These are phyloP conservation scores for Tychaedon coryphoeus DNA, from an alignment of 2,113 vertebrate species.

Conservation along the genomic window DNA sequence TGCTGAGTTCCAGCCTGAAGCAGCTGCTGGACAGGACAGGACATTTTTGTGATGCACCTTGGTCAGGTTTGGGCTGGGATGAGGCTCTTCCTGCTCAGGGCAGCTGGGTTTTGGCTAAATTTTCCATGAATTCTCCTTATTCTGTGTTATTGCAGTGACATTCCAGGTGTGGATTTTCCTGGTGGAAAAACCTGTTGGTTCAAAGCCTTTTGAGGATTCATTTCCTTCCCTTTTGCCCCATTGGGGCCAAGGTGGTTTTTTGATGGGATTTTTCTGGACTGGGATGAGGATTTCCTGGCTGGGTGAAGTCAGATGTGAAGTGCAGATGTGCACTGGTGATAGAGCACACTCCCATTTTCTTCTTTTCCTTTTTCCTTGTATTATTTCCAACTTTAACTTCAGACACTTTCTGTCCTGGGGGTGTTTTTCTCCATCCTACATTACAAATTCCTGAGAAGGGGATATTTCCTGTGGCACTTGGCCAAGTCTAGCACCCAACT, in stretches of 20 bases:
- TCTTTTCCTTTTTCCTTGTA: not conserved
- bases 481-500: not conserved
- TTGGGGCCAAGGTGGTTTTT: rapidly evolving
- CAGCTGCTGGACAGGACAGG: not conserved
- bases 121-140: not conserved
- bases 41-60: not conserved
- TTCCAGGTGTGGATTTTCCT: rapidly evolving
- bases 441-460: not conserved
- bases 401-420: rapidly evolving
- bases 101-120: not conserved
- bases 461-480: not conserved
- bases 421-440: not conserved
- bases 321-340: not conserved
- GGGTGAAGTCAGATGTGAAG: not conserved
- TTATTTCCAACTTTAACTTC: not conserved
- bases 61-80: not conserved
- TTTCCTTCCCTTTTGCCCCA: not conserved
- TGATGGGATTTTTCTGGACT: not conserved
- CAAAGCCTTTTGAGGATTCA: not conserved
- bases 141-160: rapidly evolving
- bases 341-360: not conserved
- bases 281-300: not conserved
- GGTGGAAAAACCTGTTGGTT: not conserved
- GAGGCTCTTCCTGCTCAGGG: not conserved
- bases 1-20: not conserved